phyloP scores from a whole-genome alignment of 2,113 vertebrate species.

The Alectura lathami region DNA sequence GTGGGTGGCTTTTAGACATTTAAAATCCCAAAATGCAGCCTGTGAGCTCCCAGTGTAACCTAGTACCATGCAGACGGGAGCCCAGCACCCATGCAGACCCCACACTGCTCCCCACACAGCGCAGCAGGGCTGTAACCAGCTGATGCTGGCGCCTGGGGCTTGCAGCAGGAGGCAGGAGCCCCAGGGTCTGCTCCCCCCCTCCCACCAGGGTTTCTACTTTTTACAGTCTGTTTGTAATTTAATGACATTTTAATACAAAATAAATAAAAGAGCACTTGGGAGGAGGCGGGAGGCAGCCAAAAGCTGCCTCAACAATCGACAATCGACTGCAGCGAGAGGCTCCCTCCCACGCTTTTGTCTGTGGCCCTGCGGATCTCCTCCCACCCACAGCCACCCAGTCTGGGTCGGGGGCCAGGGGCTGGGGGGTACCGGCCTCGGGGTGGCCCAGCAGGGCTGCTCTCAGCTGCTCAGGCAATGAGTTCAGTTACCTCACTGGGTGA shows the following conservation, averaged over 20 bases:
- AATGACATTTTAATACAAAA: not conserved
- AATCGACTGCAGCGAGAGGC: not conserved
- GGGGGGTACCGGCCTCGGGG: not conserved
- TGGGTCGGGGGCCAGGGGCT: too few species aligned
- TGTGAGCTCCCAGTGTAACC: not conserved
- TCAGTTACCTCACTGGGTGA: not conserved
- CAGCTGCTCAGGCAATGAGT: not conserved
- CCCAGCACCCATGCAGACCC: not conserved
- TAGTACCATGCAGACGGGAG: not conserved
- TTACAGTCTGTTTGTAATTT: constrained; percentile 7
- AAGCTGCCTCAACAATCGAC: not conserved
- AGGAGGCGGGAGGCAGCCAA: not conserved
- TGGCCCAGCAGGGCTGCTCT: not conserved
- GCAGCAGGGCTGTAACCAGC: rapidly evolving
- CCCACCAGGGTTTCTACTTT: not conserved
- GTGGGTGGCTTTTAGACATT: not conserved
- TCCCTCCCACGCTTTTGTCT: not conserved
- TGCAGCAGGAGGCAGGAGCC: not conserved
- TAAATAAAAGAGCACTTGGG: not conserved
- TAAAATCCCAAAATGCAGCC: not conserved
- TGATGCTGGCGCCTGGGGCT: not conserved
- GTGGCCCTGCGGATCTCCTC: not conserved
- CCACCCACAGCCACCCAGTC: too few species aligned
- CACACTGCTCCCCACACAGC: rapidly evolving
- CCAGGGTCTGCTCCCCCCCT: not conserved